These are phyloP conservation scores for Aleiodes leptofemur DNA, from an alignment of 2,888 invertebrate species.

Conservation along the genomic window DNA sequence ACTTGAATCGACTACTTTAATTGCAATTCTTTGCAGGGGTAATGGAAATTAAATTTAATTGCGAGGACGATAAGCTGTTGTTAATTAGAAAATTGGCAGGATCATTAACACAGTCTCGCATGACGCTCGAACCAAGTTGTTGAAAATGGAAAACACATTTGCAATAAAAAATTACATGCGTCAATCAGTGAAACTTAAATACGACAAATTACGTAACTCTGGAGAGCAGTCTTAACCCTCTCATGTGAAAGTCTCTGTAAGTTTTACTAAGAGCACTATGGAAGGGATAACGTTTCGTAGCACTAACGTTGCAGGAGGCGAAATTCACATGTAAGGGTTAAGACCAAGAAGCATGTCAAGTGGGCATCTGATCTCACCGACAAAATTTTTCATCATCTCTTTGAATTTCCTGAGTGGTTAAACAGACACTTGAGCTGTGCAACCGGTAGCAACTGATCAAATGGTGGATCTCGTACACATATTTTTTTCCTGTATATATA, in stretches of 20 bases:
- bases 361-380: conserved; percentile 29
- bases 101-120: too few species aligned
- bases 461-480: conserved; percentile 36
- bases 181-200: conserved; percentile 12
- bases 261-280: too few species aligned
- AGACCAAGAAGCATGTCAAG: conserved; percentile 35
- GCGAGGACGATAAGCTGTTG: background rate
- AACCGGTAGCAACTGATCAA: conserved; percentile 29
- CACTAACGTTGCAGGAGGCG: too few species aligned
- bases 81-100: too few species aligned
- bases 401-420: background rate
- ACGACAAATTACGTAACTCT: conserved; percentile 10
- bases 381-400: conserved; percentile 17
- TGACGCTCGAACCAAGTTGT: too few species aligned
- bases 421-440: conserved; percentile 11
- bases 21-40: background rate
- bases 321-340: conserved; percentile 16
- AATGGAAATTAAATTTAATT: conserved; percentile 1
- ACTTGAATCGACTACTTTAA: background rate
- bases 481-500: conserved; percentile 7
- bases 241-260: too few species aligned
- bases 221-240: too few species aligned
- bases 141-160: too few species aligned
- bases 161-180: background rate
- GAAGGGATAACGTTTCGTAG: too few species aligned